phyloP scores from a whole-genome alignment of 2,888 invertebrate species.

The Vesta saturnalis region DNA sequence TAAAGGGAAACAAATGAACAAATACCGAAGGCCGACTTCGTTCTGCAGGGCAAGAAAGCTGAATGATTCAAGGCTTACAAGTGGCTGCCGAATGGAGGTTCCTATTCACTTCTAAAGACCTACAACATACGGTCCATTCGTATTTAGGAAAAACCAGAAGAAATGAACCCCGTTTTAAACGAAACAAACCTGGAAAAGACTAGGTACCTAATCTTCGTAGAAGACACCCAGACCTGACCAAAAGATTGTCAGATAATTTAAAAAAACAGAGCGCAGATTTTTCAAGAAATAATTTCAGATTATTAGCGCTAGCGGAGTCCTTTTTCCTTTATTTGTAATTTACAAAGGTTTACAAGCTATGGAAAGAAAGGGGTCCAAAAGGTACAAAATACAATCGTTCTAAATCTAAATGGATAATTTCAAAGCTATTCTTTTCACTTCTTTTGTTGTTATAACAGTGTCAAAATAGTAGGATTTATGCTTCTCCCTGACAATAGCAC shows the following conservation, averaged over 20 bases:
- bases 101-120: neutral
- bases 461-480: neutral
- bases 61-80: neutral
- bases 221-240: neutral
- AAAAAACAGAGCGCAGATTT: neutral
- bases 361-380: neutral
- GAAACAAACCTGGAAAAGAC: neutral
- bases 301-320: neutral
- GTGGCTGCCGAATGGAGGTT: neutral
- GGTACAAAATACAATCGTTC: neutral
- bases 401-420: neutral
- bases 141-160: too few species aligned
- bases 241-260: neutral
- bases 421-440: neutral
- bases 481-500: neutral
- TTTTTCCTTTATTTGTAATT: too few species aligned
- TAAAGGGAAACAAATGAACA: neutral
- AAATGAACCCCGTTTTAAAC: too few species aligned
- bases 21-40: neutral
- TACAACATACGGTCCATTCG: neutral
- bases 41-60: neutral
- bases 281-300: neutral
- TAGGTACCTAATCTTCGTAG: neutral
- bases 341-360: neutral
- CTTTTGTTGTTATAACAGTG: neutral